Evolutionary conservation across 2,888 invertebrate species (phyloP), one percentile per base, ranked within the genome.

Genomic region (Bugulina stolonifera): DNA sequence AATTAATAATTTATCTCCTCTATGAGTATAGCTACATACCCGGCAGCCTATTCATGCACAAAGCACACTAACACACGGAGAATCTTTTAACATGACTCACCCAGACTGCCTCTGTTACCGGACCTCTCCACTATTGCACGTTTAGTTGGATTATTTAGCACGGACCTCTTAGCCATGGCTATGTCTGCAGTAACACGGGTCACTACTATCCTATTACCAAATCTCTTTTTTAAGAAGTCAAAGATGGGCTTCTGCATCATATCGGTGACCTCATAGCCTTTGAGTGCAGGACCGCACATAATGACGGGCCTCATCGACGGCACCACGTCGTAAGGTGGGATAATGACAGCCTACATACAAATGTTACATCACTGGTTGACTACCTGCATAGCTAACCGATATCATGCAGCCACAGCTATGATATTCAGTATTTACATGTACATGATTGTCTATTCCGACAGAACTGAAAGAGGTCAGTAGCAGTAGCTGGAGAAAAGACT

Each of bases 211-310:
- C 97, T 94, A 88, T 74, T 97, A 87, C 96, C 96, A 85, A 99
- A 99, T 80, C 93, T 90, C 87, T 97, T 94, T 87, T 99, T 99
- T 78, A 99, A 89, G 87, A 93, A 99, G 88, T 99, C 99, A 86
- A 99, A 99, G 79, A 99, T 90, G 77, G 99, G 99, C 87, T 99
- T 99, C 87, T 99, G 99, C 98, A 99, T 99, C 99, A 99, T 99
- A 85, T 99, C 99, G 72, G 99, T 99, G 81, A 99, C 98, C 87
- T 99, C 97, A 88, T 99, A 99, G 77, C 98, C 98, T 87, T 99
- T 99, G 81, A 99, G 90, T 77, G 97, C 97, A 76, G 99, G 99
- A 77, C 99, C 99, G 78, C 99, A 97, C 80, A 99, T 89, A 75
- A 99, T 97, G 76, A 99, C 96, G 72, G 99, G 99, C 83, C 99